These are phyloP conservation scores for Helostoma temminkii DNA, from an alignment of 2,797 vertebrate genomes.

Conservation along the genomic window DNA sequence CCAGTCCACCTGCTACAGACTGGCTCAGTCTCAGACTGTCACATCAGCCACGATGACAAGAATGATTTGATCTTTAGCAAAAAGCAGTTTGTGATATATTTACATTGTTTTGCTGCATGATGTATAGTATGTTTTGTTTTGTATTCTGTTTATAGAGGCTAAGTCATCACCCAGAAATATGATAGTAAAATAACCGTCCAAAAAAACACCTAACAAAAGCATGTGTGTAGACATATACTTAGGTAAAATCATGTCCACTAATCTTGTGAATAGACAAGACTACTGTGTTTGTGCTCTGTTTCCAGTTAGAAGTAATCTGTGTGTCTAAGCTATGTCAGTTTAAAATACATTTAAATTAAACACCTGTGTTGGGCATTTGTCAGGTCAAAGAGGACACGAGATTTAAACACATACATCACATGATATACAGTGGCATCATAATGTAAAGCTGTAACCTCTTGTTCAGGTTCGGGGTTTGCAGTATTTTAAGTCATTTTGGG, in stretches of 20 bases:
- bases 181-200: background rate
- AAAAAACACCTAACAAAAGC: background rate
- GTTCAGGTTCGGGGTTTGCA: no score
- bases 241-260: background rate
- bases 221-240: background rate
- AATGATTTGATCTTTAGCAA: slow-evolving; percentile 26
- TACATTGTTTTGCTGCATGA: background rate
- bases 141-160: background rate
- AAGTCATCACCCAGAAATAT: background rate
- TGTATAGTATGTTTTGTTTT: background rate
- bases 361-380: no score
- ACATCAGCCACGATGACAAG: slow-evolving; percentile 34
- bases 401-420: no score
- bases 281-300: background rate
- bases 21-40: slow-evolving; percentile 56
- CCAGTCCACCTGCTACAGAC: slow-evolving; percentile 77
- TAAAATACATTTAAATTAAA: no score
- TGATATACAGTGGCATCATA: no score
- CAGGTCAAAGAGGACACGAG: no score
- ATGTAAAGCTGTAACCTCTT: no score
- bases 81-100: slow-evolving; percentile 15
- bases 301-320: background rate
- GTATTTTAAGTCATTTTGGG: no score
- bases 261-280: no score
- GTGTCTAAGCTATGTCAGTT: background rate